Evolutionary conservation across 1,140 invertebrate species (phyloP).

Genomic region (Procambarus virginalis): DNA sequence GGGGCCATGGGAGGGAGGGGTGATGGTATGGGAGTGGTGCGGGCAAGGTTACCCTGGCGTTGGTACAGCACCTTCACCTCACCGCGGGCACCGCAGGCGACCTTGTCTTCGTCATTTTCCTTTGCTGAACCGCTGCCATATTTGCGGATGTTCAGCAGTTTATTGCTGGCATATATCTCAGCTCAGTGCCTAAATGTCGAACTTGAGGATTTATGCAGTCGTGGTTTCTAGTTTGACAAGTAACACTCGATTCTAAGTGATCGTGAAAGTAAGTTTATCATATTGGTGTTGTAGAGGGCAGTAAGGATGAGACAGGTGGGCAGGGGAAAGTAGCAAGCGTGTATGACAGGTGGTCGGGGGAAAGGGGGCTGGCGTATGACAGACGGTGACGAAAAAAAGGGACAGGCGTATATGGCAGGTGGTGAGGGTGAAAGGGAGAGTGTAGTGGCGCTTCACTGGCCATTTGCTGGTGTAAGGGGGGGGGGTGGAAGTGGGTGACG

Average conservation of each 20-base stretch:
- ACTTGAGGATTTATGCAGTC: too few species aligned
- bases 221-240: not conserved
- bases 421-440: not conserved
- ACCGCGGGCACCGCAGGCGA: not conserved
- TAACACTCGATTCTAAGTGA: not conserved
- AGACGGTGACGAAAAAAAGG: not conserved
- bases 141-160: not conserved
- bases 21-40: not conserved
- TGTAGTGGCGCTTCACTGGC: too few species aligned
- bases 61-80: slow-evolving; percentile 16
- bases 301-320: not conserved
- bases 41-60: not conserved
- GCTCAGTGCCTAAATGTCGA: too few species aligned
- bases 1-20: not conserved
- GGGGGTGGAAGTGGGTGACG: too few species aligned
- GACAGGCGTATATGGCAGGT: not conserved
- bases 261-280: not conserved
- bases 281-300: not conserved
- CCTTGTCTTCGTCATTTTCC: slow-evolving; percentile 6
- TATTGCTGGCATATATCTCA: too few species aligned
- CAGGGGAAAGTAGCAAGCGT: not conserved
- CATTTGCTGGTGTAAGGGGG: too few species aligned
- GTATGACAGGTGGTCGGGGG: not conserved
- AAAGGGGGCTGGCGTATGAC: not conserved
- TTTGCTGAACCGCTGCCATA: not conserved